Evolutionary conservation across 2,888 invertebrate species (phyloP), one percentile per base, ranked within the genome.

Genomic region (Caradrina clavipalpis): DNA sequence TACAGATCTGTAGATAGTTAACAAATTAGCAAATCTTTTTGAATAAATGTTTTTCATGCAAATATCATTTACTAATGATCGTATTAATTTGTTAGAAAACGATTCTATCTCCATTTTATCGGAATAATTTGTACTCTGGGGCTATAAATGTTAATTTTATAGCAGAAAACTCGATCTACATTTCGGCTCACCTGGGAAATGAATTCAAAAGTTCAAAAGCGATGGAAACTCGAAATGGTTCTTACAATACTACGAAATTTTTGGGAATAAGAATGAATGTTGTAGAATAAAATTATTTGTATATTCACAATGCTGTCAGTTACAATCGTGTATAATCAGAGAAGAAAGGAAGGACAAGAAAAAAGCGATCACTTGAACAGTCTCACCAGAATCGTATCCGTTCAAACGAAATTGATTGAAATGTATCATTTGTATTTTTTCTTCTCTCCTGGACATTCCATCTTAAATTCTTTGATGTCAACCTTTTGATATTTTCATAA

Each of bases 371-470:
- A 82, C 73, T 81, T 76, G 60, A 74, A 70, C 62, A 73, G 78
- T 78, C 69, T 71, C 76, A 76, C 72, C 80, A 83, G 76, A 76
- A 78, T 79, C 70, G 78, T 75, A 70, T 69, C 66, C 80, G 73
- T 80, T 85, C 82, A 80, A 86, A 86, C 83, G 66, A 83, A 74
- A 69, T 76, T 83, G 79, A 84, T 86, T 79, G 72, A 75, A 81
- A 71, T 79, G 75, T 82, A 82, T 83, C 79, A 72, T 81, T 85
- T 77, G n/a, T n/a, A 68, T 77, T 77, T 78, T 77, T 71, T 78
- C 59, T 73, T 47, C 73, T 59, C 42, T 75, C 62, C 63, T 69
- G 60, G 78, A 67, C 81, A 91, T 79, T 77, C 51, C 75, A 78
- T 76, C 62, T 66, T 65, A 73, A 79, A 79, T 80, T 76, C 72